phyloP scores from a whole-genome alignment of 2,113 vertebrate species.

The Tenebrosternarchus preto region DNA sequence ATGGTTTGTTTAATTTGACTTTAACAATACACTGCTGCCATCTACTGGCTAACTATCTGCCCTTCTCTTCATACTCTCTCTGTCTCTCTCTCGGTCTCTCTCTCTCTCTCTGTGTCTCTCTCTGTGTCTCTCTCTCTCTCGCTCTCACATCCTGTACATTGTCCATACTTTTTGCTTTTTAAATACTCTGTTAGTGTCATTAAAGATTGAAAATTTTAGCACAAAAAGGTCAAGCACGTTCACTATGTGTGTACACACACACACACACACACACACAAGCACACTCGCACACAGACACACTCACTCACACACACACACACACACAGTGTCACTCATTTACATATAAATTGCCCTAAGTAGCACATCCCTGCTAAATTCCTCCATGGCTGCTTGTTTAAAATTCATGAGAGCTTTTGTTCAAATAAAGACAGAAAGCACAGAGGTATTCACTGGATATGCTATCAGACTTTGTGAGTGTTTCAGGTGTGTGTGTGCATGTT shows the following conservation, averaged over 20 bases:
- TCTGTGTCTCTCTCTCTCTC: conserved; percentile 13
- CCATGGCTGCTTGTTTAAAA: conserved; percentile 43
- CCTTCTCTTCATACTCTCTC: background rate
- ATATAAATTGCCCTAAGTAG: conserved; percentile 55
- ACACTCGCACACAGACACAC: conserved; percentile 9
- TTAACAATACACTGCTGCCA: conserved; percentile 51
- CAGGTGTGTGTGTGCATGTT: conserved; percentile 24
- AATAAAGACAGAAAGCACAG: conserved; percentile 22
- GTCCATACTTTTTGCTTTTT: background rate
- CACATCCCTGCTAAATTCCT: conserved; percentile 42
- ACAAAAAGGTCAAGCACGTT: conserved; percentile 12
- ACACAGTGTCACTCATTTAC: conserved; percentile 51
- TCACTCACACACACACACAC: background rate
- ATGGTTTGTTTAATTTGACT: conserved; percentile 29
- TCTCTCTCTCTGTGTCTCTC: conserved; percentile 15
- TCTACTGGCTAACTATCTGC: conserved; percentile 63
- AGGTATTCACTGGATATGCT: conserved; percentile 27
- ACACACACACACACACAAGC: conserved; percentile 7
- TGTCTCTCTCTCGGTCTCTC: conserved; percentile 5
- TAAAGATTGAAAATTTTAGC: conserved; percentile 18
- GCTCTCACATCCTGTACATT: background rate
- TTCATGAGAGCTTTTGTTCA: conserved; percentile 54
- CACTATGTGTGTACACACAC: background rate
- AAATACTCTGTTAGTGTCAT: conserved; percentile 19
- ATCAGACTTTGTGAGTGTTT: background rate